Percentiles rank a stretch among this genome's conserved stretches.
Evolutionary conservation across 1,140 invertebrate species (phyloP).

Genomic region (Drosophila repleta): DNA sequence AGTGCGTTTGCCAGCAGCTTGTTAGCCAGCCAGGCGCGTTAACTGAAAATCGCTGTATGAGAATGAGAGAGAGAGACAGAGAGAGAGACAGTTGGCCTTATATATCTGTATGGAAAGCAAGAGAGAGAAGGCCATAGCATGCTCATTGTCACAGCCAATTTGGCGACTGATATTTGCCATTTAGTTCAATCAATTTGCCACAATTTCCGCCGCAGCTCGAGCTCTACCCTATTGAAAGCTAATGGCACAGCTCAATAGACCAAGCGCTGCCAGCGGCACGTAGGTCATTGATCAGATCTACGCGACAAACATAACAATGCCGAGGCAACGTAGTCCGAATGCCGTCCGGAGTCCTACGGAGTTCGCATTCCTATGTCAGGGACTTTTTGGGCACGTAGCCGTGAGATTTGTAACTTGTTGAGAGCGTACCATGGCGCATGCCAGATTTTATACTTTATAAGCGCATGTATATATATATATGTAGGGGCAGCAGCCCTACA

Average conservation of each 20-base stretch:
- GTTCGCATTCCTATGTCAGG: neutral
- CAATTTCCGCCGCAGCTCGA: constrained; percentile 59
- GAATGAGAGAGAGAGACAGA: neutral
- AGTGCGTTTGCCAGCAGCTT: constrained; percentile 58
- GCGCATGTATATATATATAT: neutral
- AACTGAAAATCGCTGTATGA: no score
- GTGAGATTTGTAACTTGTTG: constrained; percentile 77
- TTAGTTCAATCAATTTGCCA: constrained; percentile 80
- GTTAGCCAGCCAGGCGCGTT: constrained; percentile 40
- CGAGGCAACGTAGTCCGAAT: neutral
- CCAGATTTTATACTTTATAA: constrained; percentile 34
- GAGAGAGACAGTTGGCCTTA: neutral
- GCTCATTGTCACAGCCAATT: constrained; percentile 72
- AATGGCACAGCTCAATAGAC: constrained; percentile 66
- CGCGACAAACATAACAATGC: constrained; percentile 78
- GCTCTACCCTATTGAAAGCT: constrained; percentile 63
- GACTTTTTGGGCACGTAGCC: constrained; percentile 58
- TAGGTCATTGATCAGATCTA: constrained; percentile 82
- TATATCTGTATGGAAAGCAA: neutral
- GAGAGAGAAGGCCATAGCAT: constrained; percentile 1
- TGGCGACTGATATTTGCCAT: constrained; percentile 75
- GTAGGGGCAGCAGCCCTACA: no score
- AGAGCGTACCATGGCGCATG: constrained; percentile 37
- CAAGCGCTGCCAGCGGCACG: constrained; percentile 45
- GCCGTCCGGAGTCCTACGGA: neutral